Base-by-base conservation (phyloP, 2,113 vertebrate genomes). In the Coturnix japonica region DNA sequence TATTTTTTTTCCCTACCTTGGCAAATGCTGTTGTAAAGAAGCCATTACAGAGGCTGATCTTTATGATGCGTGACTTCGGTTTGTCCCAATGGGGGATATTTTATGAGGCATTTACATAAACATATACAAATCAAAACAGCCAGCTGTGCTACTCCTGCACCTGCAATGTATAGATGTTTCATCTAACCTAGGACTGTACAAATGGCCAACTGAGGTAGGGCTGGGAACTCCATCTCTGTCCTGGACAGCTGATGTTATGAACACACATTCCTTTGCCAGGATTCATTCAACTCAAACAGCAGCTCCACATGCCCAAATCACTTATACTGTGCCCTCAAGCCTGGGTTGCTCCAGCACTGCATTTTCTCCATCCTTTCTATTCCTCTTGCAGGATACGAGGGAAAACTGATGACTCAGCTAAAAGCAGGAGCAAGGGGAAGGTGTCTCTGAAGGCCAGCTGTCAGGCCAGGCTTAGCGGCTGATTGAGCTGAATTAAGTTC, bases 51-150 rank as follows among this genome's bases (percentile, higher is more conserved):
- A 84, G 87, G 81, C 92, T 82, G 92, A 89, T 96, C 89, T 96
- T 95, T 96, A 95, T 93, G 92, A 91, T 60, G 89, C 87, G 43
- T 93, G 95, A 93, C 94, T 95, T 80, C 3, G n/a, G 89, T 89
- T 93, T 87, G 89, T 96, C 95, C 95, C 95, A 92, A 0, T 0
- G 31, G 95, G 84, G 47, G 51, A 92, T 93, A 80, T 63, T 96
- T 96, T 93, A 96, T 92, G 94, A 95, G 78, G 92, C 89, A 94
- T 95, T 96, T 96, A 95, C 93, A 94, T 96, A 96, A 93, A 96
- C 91, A 93, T 91, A 80, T 63, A 96, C 94, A 93, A 96, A 96
- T 95, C 95, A 93, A 85, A 95, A 35, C 0, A 2, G 64, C 89
- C 96, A 94, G 81, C 91, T 96, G 90, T 93, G 80, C 87, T 70